These are phyloP conservation scores for Uria aalge DNA, from an alignment of 2,113 vertebrate species.

Conservation along the genomic window DNA sequence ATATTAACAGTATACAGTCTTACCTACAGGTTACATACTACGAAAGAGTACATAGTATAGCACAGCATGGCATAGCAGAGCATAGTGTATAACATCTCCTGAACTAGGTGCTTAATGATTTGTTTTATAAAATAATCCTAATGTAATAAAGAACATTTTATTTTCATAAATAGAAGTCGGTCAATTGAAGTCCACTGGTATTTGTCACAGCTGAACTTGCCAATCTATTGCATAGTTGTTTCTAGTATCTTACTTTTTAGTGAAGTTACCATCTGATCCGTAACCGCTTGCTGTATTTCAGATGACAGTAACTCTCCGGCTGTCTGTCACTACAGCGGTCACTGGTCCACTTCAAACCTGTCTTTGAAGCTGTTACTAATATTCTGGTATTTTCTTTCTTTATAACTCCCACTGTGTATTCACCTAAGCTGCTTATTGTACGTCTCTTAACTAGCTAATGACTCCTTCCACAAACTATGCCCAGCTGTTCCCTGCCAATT, in stretches of 20 bases:
- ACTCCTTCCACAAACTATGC: background rate
- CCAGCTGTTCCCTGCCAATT: background rate
- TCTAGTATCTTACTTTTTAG: background rate
- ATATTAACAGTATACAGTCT: background rate
- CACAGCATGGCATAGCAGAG: background rate
- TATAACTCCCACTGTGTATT: background rate
- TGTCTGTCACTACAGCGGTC: background rate
- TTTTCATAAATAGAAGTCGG: background rate
- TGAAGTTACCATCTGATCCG: background rate
- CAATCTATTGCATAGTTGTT: background rate
- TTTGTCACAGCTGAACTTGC: background rate
- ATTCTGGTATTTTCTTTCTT: background rate
- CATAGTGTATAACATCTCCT: background rate
- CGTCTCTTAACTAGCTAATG: background rate
- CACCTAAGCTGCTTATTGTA: background rate
- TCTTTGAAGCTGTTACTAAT: background rate
- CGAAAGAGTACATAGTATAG: background rate
- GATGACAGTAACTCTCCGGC: background rate
- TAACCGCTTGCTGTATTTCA: background rate
- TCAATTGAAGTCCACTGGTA: background rate
- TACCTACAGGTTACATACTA: background rate
- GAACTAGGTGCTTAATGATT: background rate
- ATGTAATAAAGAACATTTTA: background rate
- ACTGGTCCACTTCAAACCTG: background rate
- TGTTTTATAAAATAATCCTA: background rate